These are phyloP conservation scores for Pituophis catenifer DNA, from an alignment of 2,113 vertebrate species.

Conservation along the genomic window DNA sequence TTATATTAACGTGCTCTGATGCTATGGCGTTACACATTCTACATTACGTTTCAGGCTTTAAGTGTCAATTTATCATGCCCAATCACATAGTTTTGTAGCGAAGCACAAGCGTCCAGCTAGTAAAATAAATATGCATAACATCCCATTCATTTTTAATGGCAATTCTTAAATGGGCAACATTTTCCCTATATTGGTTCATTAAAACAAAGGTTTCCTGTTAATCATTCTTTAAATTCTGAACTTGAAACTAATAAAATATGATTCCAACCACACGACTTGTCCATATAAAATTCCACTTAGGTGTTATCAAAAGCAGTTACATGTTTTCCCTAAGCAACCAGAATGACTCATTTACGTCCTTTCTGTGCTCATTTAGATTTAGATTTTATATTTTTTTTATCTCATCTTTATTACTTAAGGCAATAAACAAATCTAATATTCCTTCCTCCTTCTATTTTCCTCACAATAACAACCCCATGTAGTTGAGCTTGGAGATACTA, in stretches of 20 bases:
- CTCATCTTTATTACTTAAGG: neutral
- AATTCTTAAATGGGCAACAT: neutral
- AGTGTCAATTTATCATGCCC: too few species aligned
- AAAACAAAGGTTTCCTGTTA: neutral
- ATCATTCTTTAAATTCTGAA: neutral
- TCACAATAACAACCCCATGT: neutral
- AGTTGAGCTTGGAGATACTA: neutral
- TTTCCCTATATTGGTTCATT: neutral
- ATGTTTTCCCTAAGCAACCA: neutral
- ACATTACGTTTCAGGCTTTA: too few species aligned
- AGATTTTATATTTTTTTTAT: neutral
- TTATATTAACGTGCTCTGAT: too few species aligned
- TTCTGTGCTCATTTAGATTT: neutral
- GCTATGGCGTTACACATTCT: too few species aligned
- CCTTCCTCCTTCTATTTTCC: neutral
- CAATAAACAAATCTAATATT: neutral
- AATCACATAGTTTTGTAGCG: too few species aligned
- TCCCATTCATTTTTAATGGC: neutral
- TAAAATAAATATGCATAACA: neutral
- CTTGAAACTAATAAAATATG: neutral
- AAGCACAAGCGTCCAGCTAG: too few species aligned
- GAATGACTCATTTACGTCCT: neutral
- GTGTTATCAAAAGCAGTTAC: neutral
- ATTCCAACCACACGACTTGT: neutral
- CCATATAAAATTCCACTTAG: neutral